Evolutionary conservation across 2,797 vertebrate genomes (phyloP), one percentile per base, ranked within the genome.

Genomic region (Falco concolor): DNA sequence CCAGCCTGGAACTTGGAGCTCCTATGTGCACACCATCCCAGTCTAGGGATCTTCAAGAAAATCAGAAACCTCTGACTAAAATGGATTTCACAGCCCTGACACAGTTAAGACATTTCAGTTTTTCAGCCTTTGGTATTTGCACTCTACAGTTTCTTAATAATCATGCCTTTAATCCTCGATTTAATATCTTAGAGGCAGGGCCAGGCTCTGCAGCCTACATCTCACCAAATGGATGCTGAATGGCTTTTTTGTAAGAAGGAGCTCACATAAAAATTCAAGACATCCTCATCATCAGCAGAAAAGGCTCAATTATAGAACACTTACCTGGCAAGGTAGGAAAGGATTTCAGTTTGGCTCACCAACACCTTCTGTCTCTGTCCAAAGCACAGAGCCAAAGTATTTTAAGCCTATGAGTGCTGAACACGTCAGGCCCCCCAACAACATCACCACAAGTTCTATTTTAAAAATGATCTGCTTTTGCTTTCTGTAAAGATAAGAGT

Each of bases 401-500:
- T 96, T 79, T 60, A 34, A 49, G 53, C 23, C 32, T 80, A 68
- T 61, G 40, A 84, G 18, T 56, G 42, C 50, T 93, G 57, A 76
- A 44, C 36, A 93, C 84, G 40, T 56, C 53, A 68, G 89, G 49
- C 75, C 64, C 38, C 78, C 61, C 88, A 93, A 52, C n/a, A 84
- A 82, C 77, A 88, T 87, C 81, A 82, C 53, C 42, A 90, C 50
- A 89, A 94, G 24, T 87, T 95, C 63, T 84, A 2, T 80, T 94
- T 92, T 83, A 85, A 60, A 86, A 94, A 76, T 69, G 16, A 28
- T 85, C 78, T 85, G 53, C 54, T 63, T 95, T 93, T 90, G 15
- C 32, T 38, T 92, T 72, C 68, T 85, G 60, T 47, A 74, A 87
- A 89, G 86, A 95, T 90, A 90, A 93, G 86, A 86, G 47, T 89